A percentile compares a stretch with the other conserved stretches of the same genome.
phyloP scores from a whole-genome alignment of 2,797 vertebrate genomes.

The Coregonus suidteri region DNA sequence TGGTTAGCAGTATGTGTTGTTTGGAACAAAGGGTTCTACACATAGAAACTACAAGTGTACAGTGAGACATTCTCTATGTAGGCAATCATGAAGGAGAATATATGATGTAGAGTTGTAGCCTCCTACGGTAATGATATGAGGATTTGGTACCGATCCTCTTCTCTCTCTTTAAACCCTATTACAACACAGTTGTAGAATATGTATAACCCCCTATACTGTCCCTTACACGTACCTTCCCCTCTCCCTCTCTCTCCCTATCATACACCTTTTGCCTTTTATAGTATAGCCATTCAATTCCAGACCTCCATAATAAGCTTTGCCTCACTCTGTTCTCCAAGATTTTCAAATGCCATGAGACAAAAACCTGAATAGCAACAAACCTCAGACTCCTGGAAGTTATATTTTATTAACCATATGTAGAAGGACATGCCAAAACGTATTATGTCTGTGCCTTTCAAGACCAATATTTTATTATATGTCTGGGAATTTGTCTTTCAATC shows the following conservation, averaged over 20 bases:
- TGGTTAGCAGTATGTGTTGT: no score
- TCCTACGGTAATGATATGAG: not conserved
- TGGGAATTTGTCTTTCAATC: constrained; percentile 2
- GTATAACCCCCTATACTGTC: no score
- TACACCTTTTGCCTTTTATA: not conserved
- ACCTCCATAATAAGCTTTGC: not conserved
- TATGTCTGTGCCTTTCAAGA: not conserved
- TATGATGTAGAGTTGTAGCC: not conserved
- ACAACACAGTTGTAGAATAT: not conserved
- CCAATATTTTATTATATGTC: not conserved
- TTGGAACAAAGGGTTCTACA: no score
- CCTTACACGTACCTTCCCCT: no score
- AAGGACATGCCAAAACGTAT: not conserved
- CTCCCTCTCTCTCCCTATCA: no score
- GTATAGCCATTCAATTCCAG: not conserved
- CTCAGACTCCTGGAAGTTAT: no score
- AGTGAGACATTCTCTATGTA: no score
- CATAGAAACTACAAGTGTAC: no score
- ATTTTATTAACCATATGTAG: not conserved
- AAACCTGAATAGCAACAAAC: no score
- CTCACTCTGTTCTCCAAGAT: not conserved
- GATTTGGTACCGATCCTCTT: not conserved
- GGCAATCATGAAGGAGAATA: no score
- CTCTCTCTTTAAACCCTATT: not conserved
- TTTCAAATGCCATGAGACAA: not conserved